These are phyloP conservation scores for Ostrea edulis DNA, from an alignment of 1,140 invertebrate genomes.

Conservation along the genomic window DNA sequence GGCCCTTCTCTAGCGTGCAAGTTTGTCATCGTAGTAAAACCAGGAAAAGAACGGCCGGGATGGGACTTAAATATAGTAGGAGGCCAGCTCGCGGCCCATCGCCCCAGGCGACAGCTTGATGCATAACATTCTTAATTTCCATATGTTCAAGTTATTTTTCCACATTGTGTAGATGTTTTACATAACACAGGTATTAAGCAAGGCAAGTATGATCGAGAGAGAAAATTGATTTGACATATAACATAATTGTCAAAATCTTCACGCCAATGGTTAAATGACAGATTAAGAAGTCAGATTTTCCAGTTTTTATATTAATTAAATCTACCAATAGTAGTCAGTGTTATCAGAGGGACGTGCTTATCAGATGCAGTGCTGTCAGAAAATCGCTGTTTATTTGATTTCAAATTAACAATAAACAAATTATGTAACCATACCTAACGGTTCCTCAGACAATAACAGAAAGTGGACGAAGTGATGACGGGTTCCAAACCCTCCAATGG, in stretches of 20 bases:
- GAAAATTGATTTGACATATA: conserved; percentile 34
- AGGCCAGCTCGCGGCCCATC: conserved; percentile 23
- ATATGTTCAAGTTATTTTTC: conserved; percentile 39
- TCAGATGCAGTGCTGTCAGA: background rate
- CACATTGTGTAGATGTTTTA: conserved; percentile 35
- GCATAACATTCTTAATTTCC: conserved; percentile 35
- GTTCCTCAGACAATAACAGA: background rate
- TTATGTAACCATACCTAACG: background rate
- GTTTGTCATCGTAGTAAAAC: conserved; percentile 32
- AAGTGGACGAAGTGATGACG: background rate
- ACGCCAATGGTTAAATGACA: conserved; percentile 28
- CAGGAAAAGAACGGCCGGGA: background rate
- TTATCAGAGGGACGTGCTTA: background rate
- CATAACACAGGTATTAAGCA: conserved; percentile 29
- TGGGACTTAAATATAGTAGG: conserved; percentile 27
- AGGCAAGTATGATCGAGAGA: conserved; percentile 14
- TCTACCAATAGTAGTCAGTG: background rate
- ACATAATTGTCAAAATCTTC: conserved; percentile 35
- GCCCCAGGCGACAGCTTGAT: conserved; percentile 23
- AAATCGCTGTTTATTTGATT: background rate
- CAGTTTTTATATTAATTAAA: conserved; percentile 21
- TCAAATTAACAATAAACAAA: conserved; percentile 15
- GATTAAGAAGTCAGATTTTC: conserved; percentile 5
- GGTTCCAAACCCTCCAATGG: background rate
- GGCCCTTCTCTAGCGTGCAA: background rate